Evolutionary conservation across 2,888 invertebrate species (phyloP).

Genomic region (Acanthosoma haemorrhoidale): DNA sequence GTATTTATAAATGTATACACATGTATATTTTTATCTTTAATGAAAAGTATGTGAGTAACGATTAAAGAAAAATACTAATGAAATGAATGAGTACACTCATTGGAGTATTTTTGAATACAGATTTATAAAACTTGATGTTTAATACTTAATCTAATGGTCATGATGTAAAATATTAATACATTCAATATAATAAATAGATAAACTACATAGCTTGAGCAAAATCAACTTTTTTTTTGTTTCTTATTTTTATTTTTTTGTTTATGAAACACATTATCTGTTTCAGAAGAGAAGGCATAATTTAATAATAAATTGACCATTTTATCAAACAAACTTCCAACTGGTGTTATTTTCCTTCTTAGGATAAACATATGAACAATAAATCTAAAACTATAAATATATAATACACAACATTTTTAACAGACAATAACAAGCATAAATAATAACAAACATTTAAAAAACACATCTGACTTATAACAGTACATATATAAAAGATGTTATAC

Average conservation of each 20-base stretch:
- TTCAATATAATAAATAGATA: conserved; percentile 21
- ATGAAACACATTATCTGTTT: neutral
- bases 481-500: neutral
- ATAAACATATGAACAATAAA: conserved; percentile 23
- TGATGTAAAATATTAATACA: conserved; percentile 15
- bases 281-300: neutral
- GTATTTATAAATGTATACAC: conserved; percentile 1
- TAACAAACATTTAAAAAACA: conserved; percentile 28
- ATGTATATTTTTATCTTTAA: conserved; percentile 17
- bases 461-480: conserved; percentile 14
- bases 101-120: neutral
- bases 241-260: neutral
- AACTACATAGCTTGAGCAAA: conserved; percentile 28
- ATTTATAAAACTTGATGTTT: conserved; percentile 13
- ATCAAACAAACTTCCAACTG: neutral
- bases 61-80: conserved; percentile 8
- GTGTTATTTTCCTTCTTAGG: conserved; percentile 13
- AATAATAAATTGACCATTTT: conserved; percentile 3
- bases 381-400: conserved; percentile 26
- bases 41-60: conserved; percentile 16
- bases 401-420: conserved; percentile 29
- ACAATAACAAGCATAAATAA: conserved; percentile 31
- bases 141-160: conserved; percentile 19
- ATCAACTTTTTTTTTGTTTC: conserved; percentile 13
- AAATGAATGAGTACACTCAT: neutral